Conservation (phyloP, 2,797 vertebrate species). For the Aselliscus stoliczkanus region DNA sequence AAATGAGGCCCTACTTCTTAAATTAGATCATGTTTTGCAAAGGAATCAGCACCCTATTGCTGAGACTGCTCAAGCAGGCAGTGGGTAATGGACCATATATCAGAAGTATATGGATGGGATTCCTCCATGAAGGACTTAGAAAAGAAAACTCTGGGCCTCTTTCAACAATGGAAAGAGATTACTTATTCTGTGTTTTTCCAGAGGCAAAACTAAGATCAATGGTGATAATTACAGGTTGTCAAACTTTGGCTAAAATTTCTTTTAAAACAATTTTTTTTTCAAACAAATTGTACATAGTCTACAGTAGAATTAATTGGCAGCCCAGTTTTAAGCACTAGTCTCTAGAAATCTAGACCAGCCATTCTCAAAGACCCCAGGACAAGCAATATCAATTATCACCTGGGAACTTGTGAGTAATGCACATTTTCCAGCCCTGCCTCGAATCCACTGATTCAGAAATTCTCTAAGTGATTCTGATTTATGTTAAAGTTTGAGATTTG, state of each 20-base stretch:
- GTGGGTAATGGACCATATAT: not conserved
- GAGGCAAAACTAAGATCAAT: constrained; percentile 52
- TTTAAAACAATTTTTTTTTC: not conserved
- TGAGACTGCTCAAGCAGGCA: not conserved
- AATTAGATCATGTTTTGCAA: not conserved
- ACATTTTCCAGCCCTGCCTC: not conserved
- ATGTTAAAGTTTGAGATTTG: not conserved
- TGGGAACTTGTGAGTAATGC: not conserved
- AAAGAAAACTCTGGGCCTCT: constrained; percentile 32
- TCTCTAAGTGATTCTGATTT: constrained; percentile 19
- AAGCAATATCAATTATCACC: not conserved
- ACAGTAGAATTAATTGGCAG: not conserved
- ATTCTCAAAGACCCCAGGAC: not conserved
- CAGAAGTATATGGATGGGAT: not conserved
- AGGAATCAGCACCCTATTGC: not conserved
- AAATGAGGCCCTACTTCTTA: constrained; percentile 17
- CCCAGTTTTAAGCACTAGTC: not conserved
- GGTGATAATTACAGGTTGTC: constrained; percentile 6
- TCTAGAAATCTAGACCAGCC: not conserved
- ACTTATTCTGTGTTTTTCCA: constrained; percentile 48
- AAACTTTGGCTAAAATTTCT: constrained; percentile 20
- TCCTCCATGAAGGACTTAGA: not conserved
- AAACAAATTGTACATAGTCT: constrained; percentile 18
- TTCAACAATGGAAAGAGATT: constrained; percentile 34
- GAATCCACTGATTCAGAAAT: not conserved